Percentiles rank a stretch among this genome's conserved stretches.
Conservation (phyloP, 2,113 vertebrate genomes). For the Scolopax mira region DNA sequence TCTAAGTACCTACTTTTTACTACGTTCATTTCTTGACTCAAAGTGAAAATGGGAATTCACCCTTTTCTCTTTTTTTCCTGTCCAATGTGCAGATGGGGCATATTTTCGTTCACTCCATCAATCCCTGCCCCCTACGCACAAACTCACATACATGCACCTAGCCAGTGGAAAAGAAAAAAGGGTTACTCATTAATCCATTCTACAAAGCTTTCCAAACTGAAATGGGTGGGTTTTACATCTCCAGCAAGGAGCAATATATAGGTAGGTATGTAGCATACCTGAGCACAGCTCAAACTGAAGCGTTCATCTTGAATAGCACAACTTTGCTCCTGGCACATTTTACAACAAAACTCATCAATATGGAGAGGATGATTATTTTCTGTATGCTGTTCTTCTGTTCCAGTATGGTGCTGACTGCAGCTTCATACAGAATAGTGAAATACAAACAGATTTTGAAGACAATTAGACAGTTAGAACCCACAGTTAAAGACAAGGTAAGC, state of each 20-base stretch:
- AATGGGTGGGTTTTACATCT: constrained; percentile 87
- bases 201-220: constrained; percentile 90
- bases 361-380: constrained; percentile 65
- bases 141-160: constrained; percentile 74
- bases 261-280: constrained; percentile 78
- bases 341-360: constrained; percentile 35
- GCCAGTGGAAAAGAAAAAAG: constrained; percentile 98
- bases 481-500: constrained; percentile 69
- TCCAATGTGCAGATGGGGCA: constrained; percentile 80
- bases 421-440: not conserved
- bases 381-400: constrained; percentile 62
- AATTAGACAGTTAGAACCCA: constrained; percentile 19
- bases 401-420: not conserved
- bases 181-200: constrained; percentile 92
- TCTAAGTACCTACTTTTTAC: constrained; percentile 46
- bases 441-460: constrained; percentile 45
- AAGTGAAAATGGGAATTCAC: constrained; percentile 92
- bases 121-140: constrained; percentile 84
- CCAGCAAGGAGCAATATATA: constrained; percentile 90
- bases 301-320: constrained; percentile 61
- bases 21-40: constrained; percentile 77
- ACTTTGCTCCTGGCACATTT: constrained; percentile 24
- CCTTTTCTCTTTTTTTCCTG: constrained; percentile 88
- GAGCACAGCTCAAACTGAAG: constrained; percentile 72
- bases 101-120: constrained; percentile 77